Evolutionary conservation across 1,140 invertebrate genomes (phyloP).

Genomic region (Camponotus vicinus): DNA sequence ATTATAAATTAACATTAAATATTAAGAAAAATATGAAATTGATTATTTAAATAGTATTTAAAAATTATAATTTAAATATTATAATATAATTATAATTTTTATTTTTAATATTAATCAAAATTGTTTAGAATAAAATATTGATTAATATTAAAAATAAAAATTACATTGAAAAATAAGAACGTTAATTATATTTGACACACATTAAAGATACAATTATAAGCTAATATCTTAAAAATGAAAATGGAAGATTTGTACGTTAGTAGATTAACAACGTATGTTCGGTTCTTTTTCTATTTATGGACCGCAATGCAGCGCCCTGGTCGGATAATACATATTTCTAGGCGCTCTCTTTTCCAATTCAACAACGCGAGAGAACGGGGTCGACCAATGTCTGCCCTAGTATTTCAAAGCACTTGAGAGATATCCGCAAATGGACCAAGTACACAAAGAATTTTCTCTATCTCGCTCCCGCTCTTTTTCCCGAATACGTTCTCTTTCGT

Average conservation of each 20-base stretch:
- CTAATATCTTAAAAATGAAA: background rate
- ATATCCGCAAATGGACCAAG: conserved; percentile 39
- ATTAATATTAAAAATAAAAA: too few species aligned
- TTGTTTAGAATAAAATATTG: too few species aligned
- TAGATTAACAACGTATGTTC: background rate
- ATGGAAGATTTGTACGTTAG: background rate
- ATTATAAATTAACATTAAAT: conserved; percentile 4
- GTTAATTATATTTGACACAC: too few species aligned
- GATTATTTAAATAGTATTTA: background rate
- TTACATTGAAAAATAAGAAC: too few species aligned
- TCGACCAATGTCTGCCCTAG: conserved; percentile 13
- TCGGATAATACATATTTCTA: conserved; percentile 8
- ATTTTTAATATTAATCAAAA: too few species aligned
- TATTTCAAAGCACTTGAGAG: conserved; percentile 47
- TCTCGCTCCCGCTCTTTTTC: too few species aligned
- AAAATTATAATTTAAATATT: background rate
- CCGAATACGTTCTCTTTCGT: conserved; percentile 1
- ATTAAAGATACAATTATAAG: background rate
- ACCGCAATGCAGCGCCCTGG: background rate
- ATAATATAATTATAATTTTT: too few species aligned
- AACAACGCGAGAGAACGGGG: background rate
- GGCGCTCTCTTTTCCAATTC: background rate
- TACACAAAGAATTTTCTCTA: conserved; percentile 48
- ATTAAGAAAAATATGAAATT: background rate
- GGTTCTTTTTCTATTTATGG: background rate